Conservation (phyloP, 2,888 invertebrate genomes). For the Hecatera dysodea region DNA sequence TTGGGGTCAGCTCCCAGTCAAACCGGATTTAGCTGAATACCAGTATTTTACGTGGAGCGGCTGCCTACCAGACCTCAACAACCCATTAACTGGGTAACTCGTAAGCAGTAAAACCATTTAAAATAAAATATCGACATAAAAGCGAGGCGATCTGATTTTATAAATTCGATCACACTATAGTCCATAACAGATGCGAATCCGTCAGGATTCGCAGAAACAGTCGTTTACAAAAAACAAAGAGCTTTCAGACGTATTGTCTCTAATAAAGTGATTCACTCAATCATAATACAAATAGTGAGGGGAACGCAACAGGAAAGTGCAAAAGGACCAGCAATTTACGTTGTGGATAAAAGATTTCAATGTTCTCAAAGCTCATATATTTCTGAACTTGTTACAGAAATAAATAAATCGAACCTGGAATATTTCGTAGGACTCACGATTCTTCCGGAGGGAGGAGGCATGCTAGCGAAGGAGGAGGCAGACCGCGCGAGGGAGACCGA, state of each 20-base stretch:
- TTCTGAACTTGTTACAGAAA: too few species aligned
- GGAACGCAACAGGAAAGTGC: conserved; percentile 12
- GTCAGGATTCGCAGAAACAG: conserved; percentile 46
- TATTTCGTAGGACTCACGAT: too few species aligned
- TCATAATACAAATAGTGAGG: conserved; percentile 62
- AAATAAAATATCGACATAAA: conserved; percentile 9
- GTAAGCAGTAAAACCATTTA: background rate
- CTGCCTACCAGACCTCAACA: too few species aligned
- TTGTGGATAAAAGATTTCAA: background rate
- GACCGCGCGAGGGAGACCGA: too few species aligned
- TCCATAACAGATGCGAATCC: conserved; percentile 13
- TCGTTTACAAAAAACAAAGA: conserved; percentile 59
- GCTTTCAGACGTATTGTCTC: conserved; percentile 62
- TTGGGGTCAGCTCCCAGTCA: too few species aligned
- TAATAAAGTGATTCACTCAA: conserved; percentile 72
- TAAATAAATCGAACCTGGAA: too few species aligned
- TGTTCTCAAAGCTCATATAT: too few species aligned
- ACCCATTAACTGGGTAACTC: too few species aligned
- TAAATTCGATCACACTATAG: conserved; percentile 25
- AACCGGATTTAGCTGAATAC: too few species aligned
- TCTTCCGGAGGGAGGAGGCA: too few species aligned
- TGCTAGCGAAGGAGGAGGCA: too few species aligned
- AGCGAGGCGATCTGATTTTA: conserved; percentile 11
- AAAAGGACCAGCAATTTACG: conserved; percentile 29
- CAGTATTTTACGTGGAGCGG: too few species aligned